These are phyloP conservation scores for Trichomycterus rosablanca DNA, from an alignment of 2,113 vertebrate species.

Conservation along the genomic window DNA sequence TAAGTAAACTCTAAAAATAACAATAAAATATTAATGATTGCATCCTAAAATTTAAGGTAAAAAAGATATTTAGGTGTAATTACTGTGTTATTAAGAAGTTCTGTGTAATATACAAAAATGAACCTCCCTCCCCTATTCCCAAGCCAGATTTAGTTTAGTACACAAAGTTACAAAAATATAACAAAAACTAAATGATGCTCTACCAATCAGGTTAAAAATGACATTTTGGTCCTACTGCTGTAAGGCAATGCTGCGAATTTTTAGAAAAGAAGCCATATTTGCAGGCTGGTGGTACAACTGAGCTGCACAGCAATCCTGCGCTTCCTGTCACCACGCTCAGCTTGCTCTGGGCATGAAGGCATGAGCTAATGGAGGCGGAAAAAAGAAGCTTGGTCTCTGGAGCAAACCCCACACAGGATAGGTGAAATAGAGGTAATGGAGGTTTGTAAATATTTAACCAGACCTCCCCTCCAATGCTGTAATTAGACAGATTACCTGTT, in stretches of 20 bases:
- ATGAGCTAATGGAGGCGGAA: slow-evolving; percentile 74
- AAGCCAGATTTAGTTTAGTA: too few relatives aligned
- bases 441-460: slow-evolving; percentile 88
- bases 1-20: too few relatives aligned
- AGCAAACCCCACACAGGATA: slow-evolving; percentile 74
- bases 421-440: slow-evolving; percentile 91
- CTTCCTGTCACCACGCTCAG: slow-evolving; percentile 75
- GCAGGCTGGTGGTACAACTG: slow-evolving; percentile 19
- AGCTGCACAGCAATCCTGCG: slow-evolving; percentile 32
- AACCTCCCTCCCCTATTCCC: too few relatives aligned
- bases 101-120: too few relatives aligned
- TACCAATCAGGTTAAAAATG: too few relatives aligned
- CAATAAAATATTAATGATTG: too few relatives aligned
- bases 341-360: slow-evolving; percentile 77
- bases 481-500: slow-evolving; percentile 99
- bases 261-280: slow-evolving; percentile 2
- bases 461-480: slow-evolving; percentile 82
- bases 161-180: too few relatives aligned
- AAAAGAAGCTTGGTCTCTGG: slow-evolving; percentile 65
- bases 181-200: too few relatives aligned
- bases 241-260: slow-evolving; percentile 11
- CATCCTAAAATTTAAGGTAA: too few relatives aligned
- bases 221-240: not conserved
- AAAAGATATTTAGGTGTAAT: too few relatives aligned
- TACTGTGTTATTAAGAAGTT: too few relatives aligned